These are phyloP conservation scores for Agonopterix heracliana DNA, from an alignment of 2,888 invertebrate genomes.

Conservation along the genomic window DNA sequence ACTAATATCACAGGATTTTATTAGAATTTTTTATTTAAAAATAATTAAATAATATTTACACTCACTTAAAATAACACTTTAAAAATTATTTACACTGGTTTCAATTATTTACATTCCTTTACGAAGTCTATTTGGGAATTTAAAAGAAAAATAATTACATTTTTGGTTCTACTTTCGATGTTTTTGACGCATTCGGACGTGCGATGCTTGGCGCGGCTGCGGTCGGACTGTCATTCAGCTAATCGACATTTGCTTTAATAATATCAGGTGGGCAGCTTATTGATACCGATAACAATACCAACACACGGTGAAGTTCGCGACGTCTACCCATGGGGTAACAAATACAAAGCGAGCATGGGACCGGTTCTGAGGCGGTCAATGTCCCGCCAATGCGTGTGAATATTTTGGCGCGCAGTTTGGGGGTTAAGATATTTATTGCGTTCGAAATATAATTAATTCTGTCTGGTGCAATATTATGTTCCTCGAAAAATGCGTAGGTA, in stretches of 20 bases:
- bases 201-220: conserved; percentile 33
- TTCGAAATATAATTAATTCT: too few species aligned
- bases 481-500: too few species aligned
- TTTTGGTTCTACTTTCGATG: conserved; percentile 17
- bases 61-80: conserved; percentile 19
- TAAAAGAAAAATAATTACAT: conserved; percentile 30
- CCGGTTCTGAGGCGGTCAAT: too few species aligned
- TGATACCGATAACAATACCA: conserved; percentile 53
- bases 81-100: conserved; percentile 15
- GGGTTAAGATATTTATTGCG: too few species aligned
- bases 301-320: conserved; percentile 13
- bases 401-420: too few species aligned
- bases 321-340: neutral
- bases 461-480: too few species aligned
- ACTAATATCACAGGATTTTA: conserved; percentile 74
- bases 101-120: conserved; percentile 34
- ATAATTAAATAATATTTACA: conserved; percentile 30
- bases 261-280: conserved; percentile 60
- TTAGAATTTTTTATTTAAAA: conserved; percentile 30
- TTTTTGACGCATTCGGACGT: conserved; percentile 16
- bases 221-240: conserved; percentile 24
- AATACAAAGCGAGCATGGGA: too few species aligned
- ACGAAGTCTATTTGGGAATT: conserved; percentile 33
- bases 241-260: conserved; percentile 41
- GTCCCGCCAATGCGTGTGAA: too few species aligned